phyloP scores from a whole-genome alignment of 2,113 vertebrate genomes.

The Oryzias melastigma region DNA sequence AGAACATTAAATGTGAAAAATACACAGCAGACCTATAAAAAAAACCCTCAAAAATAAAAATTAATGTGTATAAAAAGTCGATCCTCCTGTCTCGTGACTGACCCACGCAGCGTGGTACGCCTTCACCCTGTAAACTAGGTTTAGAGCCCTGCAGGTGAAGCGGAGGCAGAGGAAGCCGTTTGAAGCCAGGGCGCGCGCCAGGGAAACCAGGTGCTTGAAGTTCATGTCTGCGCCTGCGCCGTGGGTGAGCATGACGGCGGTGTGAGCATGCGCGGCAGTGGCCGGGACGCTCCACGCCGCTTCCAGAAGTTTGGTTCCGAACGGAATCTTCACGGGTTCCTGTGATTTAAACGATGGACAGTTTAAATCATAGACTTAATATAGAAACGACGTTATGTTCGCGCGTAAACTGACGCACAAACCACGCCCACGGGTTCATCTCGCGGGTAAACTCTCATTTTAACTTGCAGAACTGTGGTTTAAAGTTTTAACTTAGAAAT shows the following conservation, averaged over 20 bases:
- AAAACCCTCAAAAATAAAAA: too few relatives aligned
- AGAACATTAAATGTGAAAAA: too few relatives aligned
- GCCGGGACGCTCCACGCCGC: constrained; percentile 81
- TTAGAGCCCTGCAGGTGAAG: constrained; percentile 94
- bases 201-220: constrained; percentile 82
- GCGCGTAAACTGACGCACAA: too few relatives aligned
- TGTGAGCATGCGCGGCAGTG: constrained; percentile 18
- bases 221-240: constrained; percentile 93
- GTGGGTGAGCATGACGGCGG: constrained; percentile 86
- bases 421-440: too few relatives aligned
- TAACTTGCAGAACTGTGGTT: too few relatives aligned
- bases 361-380: background rate
- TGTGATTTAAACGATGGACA: constrained; percentile 45
- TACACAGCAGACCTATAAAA: too few relatives aligned
- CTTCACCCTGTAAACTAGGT: constrained; percentile 83
- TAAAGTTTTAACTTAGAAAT: too few relatives aligned
- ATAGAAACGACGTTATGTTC: background rate
- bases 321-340: constrained; percentile 85
- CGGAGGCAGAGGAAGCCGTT: constrained; percentile 83
- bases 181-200: constrained; percentile 78
- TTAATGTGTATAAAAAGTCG: too few relatives aligned
- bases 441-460: too few relatives aligned
- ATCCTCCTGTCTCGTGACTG: constrained; percentile 33
- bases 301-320: constrained; percentile 83
- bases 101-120: constrained; percentile 87